Base-by-base conservation (phyloP, 35 echinoderm and acorn worm genomes). In the Ophioderma brevispina region DNA sequence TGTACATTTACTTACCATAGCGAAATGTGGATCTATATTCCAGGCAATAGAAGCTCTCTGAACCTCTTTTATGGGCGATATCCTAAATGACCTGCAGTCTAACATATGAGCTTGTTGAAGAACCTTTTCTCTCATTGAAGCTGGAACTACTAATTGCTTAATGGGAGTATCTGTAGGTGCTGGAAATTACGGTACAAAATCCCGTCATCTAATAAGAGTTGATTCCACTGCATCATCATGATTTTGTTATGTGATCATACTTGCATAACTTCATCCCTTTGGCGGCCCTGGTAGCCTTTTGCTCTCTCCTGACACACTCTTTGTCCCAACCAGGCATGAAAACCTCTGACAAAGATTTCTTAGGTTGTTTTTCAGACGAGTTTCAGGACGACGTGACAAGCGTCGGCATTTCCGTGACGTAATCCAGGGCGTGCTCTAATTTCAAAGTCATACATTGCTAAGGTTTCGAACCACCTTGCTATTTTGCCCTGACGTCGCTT, bases 1-100 rank as follows among this genome's bases (percentile, higher is more conserved):
- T 42, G 30, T n/a, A 19, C 81, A 83, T 25, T 39, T 21, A 42
- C 46, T 83, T 15, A 83, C 39, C 15, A 43, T 21, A 13, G 25
- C 39, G 40, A 1, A 10, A 83, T 10, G 30, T 83, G 11, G 33
- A 32, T 1, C 38, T 36, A 43, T 46, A 83, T 4, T 42, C 40
- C 32, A 83, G 0, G 37, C 81, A 83, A 42, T 42, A 83, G 40
- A 19, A 83, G 14, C 2, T n/a, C 81, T 39, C 33, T 52, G 19
- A 52, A 84, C 40, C 52, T 84, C 11, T 84, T 52, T 13, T 49
- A 84, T 25, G 81, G 41, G 14, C 33, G 41, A 6, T 34, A 46
- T n/a, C 81, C 81, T 31, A 84, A 31, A 32, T 84, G 41, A 32
- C 81, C 81, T 49, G 21, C 81, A 84, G 81, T 28, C n/a, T 19